Evolutionary conservation across 2,888 invertebrate genomes (phyloP), one percentile per base, ranked within the genome.

Genomic region (Lamellibrachia satsuma): DNA sequence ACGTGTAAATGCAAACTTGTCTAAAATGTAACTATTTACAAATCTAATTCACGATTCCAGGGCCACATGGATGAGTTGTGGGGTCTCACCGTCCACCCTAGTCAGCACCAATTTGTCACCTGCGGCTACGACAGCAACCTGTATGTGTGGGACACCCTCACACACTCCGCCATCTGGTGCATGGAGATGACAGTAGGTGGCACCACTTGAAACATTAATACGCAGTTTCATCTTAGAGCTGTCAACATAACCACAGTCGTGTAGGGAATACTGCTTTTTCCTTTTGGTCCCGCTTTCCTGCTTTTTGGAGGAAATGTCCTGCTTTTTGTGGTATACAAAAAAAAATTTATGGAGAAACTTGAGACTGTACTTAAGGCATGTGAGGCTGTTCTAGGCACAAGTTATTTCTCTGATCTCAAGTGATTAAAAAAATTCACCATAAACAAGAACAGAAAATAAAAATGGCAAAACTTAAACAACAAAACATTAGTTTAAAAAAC

Each of bases 51-150:
- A 7, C 15, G 22, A 8, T 39, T 92, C 2, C 95, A 97, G 96
- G 98, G 99, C 0, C 99, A 99, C 96, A 98, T 98, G 75, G 99
- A 99, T 95, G 98, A 99, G 96, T 96, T 99, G 92, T 98, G 98
- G 98, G 98, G 98, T 0, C 97, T 99, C 93, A 98, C 98, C 0
- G 97, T 97, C 0, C 98, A 98, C 97, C 98, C 98, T 0, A 97
- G 97, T 91, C 97, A 98, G 95, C 97, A 98, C 55, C 98, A 98
- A 97, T 99, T 99, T 96, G 97, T 98, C 90, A 98, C 98, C 22
- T 98, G 98, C 94, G 96, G 95, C 22, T 95, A 96, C 91, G 96
- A 96, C 95, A 95, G 94, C 91, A 94, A 95, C 92, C 94, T 96
- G 55, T 96, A 95, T 96, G 97, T 98, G 96, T 99, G 99, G 99